phyloP scores from a whole-genome alignment of 1,140 invertebrate genomes.

The honey bee (Apis mellifera) region DNA sequence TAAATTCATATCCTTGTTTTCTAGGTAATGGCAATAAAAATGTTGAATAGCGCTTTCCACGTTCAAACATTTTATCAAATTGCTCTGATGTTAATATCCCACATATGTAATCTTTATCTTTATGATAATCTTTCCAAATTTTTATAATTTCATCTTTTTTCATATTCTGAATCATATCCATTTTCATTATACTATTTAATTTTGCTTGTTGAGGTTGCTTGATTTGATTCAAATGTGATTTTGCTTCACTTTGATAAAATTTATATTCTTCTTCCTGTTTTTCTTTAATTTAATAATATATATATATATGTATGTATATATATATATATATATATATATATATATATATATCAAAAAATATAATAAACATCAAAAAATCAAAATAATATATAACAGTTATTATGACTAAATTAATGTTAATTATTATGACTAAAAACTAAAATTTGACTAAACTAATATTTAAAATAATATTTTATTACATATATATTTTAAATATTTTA shows the following conservation, averaged over 20 bases:
- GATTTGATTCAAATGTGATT: constrained; percentile 81
- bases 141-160: constrained; percentile 87
- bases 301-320: not conserved
- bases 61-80: constrained; percentile 83
- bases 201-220: constrained; percentile 70
- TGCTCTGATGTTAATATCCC: constrained; percentile 85
- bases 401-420: not conserved
- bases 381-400: not conserved
- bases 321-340: not conserved
- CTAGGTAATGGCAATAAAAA: constrained; percentile 93
- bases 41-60: constrained; percentile 84
- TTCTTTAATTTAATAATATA: constrained; percentile 51
- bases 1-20: constrained; percentile 93
- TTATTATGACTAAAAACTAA: not conserved
- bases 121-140: constrained; percentile 92
- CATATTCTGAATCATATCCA: constrained; percentile 89
- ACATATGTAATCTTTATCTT: constrained; percentile 87
- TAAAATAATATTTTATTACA: not conserved
- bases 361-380: not conserved
- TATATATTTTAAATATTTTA: not conserved
- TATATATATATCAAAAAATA: too few relatives aligned
- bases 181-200: constrained; percentile 89
- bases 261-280: constrained; percentile 57
- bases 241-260: constrained; percentile 69
- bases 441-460: not conserved